phyloP scores from a whole-genome alignment of 2,888 invertebrate genomes.

The Baccha elongata region DNA sequence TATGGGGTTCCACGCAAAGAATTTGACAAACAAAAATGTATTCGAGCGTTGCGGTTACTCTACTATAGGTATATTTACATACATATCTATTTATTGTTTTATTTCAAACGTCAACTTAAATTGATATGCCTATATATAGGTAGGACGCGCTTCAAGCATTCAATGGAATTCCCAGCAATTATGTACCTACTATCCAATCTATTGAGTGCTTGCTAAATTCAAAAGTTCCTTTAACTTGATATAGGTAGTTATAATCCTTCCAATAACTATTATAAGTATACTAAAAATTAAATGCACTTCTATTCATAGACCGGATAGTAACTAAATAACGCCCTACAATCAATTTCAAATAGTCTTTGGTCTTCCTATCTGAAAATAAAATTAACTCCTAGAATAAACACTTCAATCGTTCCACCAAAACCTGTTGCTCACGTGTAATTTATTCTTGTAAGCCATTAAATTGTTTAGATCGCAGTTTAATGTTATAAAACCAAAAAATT shows the following conservation, averaged over 20 bases:
- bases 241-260: not conserved
- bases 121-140: too few relatives aligned
- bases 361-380: not conserved
- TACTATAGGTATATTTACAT: too few relatives aligned
- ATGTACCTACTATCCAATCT: not conserved
- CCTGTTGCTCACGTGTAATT: constrained; percentile 54
- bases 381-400: constrained; percentile 1
- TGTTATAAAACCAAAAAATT: constrained; percentile 65
- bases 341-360: constrained; percentile 17
- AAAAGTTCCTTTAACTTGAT: not conserved
- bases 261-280: not conserved
- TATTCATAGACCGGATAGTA: not conserved
- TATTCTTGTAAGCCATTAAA: constrained; percentile 47
- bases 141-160: too few relatives aligned
- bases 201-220: not conserved
- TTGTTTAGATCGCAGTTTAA: constrained; percentile 60
- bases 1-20: too few relatives aligned
- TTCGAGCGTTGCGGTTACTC: too few relatives aligned
- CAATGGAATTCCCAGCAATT: too few relatives aligned
- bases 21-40: too few relatives aligned
- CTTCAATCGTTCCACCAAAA: constrained; percentile 32
- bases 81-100: too few relatives aligned
- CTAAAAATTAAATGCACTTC: not conserved
- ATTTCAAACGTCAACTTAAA: too few relatives aligned
- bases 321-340: constrained; percentile 13